Conservation (phyloP, 2,888 invertebrate genomes). For the Watsonalla cultraria region DNA sequence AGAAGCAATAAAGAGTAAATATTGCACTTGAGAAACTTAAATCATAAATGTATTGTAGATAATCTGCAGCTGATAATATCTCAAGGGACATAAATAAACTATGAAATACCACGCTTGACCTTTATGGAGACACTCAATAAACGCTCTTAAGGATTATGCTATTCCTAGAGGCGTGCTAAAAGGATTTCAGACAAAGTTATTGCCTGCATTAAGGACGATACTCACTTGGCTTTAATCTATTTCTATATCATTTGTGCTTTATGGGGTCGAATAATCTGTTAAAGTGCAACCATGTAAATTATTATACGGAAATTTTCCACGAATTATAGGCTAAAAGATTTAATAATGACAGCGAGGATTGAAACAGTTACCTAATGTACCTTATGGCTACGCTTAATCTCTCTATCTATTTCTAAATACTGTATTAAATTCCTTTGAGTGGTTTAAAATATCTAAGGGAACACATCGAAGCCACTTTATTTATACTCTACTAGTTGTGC, state of each 20-base stretch:
- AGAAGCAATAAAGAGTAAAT: too few species aligned
- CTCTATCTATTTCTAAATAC: too few species aligned
- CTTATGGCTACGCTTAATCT: too few species aligned
- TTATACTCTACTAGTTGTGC: too few species aligned
- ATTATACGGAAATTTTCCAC: too few species aligned
- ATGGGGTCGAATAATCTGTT: background rate
- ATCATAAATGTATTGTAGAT: background rate
- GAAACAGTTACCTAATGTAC: too few species aligned
- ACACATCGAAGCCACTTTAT: too few species aligned
- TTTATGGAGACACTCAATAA: background rate
- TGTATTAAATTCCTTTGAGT: too few species aligned
- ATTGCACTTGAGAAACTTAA: background rate
- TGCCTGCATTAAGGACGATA: background rate
- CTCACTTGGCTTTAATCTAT: background rate
- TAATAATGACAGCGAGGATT: background rate
- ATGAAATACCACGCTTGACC: background rate
- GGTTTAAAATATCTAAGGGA: too few species aligned
- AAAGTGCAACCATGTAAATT: too few species aligned
- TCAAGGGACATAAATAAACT: background rate
- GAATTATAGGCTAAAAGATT: too few species aligned
- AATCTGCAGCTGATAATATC: background rate
- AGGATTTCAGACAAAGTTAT: background rate
- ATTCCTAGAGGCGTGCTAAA: background rate
- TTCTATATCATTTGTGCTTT: background rate
- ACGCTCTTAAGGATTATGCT: background rate